phyloP scores from a whole-genome alignment of 2,113 vertebrate genomes.

The Xiphophorus hellerii region DNA sequence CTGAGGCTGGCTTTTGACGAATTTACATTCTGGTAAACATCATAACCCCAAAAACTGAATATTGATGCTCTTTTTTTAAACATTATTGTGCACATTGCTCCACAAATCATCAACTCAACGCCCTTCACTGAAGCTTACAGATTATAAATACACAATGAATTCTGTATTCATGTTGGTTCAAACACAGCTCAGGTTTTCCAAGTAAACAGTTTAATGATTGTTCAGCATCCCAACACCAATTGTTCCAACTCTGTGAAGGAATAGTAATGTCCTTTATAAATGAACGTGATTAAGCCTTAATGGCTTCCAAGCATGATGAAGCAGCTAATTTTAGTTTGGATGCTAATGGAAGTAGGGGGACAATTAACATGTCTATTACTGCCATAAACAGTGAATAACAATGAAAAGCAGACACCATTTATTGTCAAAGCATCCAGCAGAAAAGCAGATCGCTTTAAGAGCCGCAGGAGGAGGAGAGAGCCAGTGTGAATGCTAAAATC shows the following conservation, averaged over 20 bases:
- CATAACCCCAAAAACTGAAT: too few relatives aligned
- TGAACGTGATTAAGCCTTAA: slow-evolving; percentile 66
- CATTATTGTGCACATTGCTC: neutral
- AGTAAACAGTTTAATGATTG: slow-evolving; percentile 40
- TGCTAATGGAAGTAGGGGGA: slow-evolving; percentile 62
- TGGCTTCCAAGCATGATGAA: slow-evolving; percentile 70
- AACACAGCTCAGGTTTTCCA: slow-evolving; percentile 13
- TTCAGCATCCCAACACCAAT: slow-evolving; percentile 35
- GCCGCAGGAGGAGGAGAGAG: slow-evolving; percentile 8
- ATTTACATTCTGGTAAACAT: too few relatives aligned
- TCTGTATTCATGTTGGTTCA: neutral
- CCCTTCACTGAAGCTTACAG: neutral
- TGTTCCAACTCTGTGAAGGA: slow-evolving; percentile 44
- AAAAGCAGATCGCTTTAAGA: slow-evolving; percentile 29
- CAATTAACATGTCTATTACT: slow-evolving; percentile 73
- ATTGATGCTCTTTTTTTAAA: too few relatives aligned
- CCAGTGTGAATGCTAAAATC: slow-evolving; percentile 20
- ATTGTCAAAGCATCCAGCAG: slow-evolving; percentile 37
- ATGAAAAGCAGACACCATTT: slow-evolving; percentile 47
- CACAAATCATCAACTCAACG: neutral
- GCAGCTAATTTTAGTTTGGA: slow-evolving; percentile 71
- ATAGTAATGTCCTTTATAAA: slow-evolving; percentile 64
- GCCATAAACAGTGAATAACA: slow-evolving; percentile 72
- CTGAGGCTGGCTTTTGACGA: too few relatives aligned
- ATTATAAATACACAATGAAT: neutral